A percentile compares a stretch with the other conserved stretches of the same genome.
phyloP scores from a whole-genome alignment of 2,797 vertebrate genomes.

The Ibycter americanus region DNA sequence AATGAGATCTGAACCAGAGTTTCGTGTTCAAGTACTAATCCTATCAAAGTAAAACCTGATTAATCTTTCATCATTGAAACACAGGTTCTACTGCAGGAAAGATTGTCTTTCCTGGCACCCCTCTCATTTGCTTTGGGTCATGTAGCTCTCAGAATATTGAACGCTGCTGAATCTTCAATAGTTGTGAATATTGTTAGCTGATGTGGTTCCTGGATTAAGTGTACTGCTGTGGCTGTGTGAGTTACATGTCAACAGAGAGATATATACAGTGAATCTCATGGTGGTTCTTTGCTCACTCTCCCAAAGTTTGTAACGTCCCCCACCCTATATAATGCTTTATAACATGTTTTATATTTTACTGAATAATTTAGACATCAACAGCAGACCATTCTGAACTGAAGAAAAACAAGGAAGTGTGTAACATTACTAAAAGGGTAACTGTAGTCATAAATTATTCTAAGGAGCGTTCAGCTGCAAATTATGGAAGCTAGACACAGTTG shows the following conservation, averaged over 20 bases:
- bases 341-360: not conserved
- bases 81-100: conserved; percentile 25
- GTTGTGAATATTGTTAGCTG: conserved; percentile 37
- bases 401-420: not conserved
- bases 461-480: not conserved
- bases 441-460: not conserved
- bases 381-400: not conserved
- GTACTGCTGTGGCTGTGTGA: conserved; percentile 12
- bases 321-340: not conserved
- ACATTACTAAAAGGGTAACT: not conserved
- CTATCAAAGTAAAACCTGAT: conserved; percentile 68
- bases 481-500: not conserved
- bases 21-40: conserved; percentile 70
- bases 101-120: conserved; percentile 69
- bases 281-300: not conserved
- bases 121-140: conserved; percentile 62
- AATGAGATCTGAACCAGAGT: conserved; percentile 62
- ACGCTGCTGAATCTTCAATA: conserved; percentile 32
- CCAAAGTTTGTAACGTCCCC: not conserved
- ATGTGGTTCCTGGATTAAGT: conserved; percentile 47
- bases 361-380: not conserved
- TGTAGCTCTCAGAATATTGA: conserved; percentile 58
- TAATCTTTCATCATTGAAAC: conserved; percentile 69
- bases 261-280: not conserved
- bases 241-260: conserved; percentile 58